These are phyloP conservation scores for Phylloscopus collybita DNA, from an alignment of 2,797 vertebrate genomes.

Conservation along the genomic window DNA sequence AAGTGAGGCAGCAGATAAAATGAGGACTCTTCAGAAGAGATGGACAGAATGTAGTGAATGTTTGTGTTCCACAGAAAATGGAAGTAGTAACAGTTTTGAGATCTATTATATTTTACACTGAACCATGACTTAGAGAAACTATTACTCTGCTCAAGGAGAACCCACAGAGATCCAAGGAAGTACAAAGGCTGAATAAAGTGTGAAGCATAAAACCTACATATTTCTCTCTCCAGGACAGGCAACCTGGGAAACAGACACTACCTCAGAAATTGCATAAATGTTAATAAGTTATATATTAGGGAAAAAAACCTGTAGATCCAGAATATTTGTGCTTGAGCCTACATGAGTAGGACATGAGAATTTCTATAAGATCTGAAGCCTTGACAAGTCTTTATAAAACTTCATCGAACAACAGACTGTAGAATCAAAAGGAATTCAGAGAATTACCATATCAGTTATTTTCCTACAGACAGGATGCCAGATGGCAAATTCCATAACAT, in stretches of 20 bases:
- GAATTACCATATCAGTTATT: not conserved
- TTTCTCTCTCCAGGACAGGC: not conserved
- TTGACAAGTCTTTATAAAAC: not conserved
- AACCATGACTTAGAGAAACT: conserved; percentile 5
- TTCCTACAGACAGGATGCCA: not conserved
- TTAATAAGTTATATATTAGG: not conserved
- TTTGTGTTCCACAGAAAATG: conserved; percentile 2
- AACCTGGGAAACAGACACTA: not conserved
- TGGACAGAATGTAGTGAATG: not conserved
- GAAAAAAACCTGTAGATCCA: not conserved
- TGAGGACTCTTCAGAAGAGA: not conserved
- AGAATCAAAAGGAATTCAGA: not conserved
- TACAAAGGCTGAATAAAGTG: not conserved
- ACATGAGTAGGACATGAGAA: not conserved
- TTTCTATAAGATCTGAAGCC: not conserved
- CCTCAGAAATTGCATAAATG: not conserved
- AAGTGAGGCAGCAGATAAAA: not conserved
- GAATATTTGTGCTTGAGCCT: not conserved
- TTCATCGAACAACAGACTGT: not conserved
- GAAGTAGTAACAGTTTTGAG: conserved; percentile 22
- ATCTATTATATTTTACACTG: conserved; percentile 23
- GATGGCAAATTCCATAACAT: not conserved
- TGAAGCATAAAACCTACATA: not conserved
- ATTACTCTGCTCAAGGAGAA: conserved; percentile 19
- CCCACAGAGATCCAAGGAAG: not conserved